Percentiles rank a stretch among this genome's conserved stretches.
Evolutionary conservation across 2,113 vertebrate species (phyloP).

Genomic region (Plotosus lineatus): DNA sequence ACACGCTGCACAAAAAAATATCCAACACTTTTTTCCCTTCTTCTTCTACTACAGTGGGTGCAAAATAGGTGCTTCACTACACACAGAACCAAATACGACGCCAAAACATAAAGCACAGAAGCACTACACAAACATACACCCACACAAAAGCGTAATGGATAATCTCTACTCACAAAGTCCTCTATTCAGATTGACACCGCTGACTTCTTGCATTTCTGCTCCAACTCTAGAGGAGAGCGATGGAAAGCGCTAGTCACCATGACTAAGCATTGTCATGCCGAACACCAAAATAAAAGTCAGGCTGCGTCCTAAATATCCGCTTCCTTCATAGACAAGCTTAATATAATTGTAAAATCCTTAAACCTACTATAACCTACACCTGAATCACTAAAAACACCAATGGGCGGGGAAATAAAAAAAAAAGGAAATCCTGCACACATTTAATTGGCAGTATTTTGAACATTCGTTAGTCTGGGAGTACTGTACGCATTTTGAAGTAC

Average conservation of each 20-base stretch:
- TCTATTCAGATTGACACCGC: neutral
- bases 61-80: neutral
- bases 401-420: too few relatives aligned
- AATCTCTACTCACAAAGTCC: slow-evolving; percentile 13
- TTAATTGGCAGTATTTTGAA: neutral
- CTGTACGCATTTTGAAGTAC: neutral
- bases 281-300: slow-evolving; percentile 73
- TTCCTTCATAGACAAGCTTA: slow-evolving; percentile 13
- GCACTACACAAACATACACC: neutral
- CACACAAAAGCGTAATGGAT: neutral
- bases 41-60: neutral
- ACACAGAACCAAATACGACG: neutral
- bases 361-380: too few relatives aligned
- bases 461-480: too few relatives aligned
- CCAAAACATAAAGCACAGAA: neutral
- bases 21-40: neutral
- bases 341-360: too few relatives aligned
- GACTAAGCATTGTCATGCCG: slow-evolving; percentile 77
- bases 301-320: slow-evolving; percentile 21
- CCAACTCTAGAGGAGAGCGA: slow-evolving; percentile 14
- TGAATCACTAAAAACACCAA: too few relatives aligned
- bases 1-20: neutral
- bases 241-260: slow-evolving; percentile 74
- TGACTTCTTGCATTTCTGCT: neutral
- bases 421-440: neutral